These are phyloP conservation scores for Regulus satrapa DNA, from an alignment of 2,113 vertebrate genomes.

Conservation along the genomic window DNA sequence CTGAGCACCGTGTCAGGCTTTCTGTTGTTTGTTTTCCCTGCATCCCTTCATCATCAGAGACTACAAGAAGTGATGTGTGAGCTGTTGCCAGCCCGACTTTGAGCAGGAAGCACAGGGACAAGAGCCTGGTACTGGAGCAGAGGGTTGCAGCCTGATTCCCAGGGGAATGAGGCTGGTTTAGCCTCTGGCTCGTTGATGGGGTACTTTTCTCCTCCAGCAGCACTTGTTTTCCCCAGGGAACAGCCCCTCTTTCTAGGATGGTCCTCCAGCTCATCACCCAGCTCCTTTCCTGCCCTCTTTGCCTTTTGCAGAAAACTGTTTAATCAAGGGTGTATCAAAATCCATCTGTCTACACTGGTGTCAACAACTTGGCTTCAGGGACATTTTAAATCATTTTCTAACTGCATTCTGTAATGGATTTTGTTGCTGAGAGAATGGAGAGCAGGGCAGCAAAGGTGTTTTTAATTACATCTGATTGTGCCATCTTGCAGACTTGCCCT, in stretches of 20 bases:
- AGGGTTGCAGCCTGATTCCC: neutral
- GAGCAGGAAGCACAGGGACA: neutral
- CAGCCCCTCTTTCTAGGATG: neutral
- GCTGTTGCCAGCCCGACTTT: neutral
- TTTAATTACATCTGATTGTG: constrained; percentile 67
- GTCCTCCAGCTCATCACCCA: neutral
- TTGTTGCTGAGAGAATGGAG: neutral
- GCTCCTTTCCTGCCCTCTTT: neutral
- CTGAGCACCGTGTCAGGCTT: neutral
- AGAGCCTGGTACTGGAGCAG: neutral
- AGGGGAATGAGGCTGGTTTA: neutral
- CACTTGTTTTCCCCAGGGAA: neutral
- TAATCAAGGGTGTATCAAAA: constrained; percentile 43
- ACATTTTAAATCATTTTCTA: constrained; percentile 4
- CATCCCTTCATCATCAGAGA: neutral
- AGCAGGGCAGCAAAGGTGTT: constrained; percentile 59
- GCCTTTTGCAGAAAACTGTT: neutral
- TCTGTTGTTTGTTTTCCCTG: neutral
- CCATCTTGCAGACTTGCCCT: constrained; percentile 52
- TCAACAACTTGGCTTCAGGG: constrained; percentile 8
- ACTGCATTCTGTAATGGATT: constrained; percentile 9
- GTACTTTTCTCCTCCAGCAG: neutral
- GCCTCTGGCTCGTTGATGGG: neutral
- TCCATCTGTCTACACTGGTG: neutral
- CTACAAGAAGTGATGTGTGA: neutral